These are phyloP conservation scores for Pteria penguin DNA, from an alignment of 2,888 invertebrate genomes.

Conservation along the genomic window DNA sequence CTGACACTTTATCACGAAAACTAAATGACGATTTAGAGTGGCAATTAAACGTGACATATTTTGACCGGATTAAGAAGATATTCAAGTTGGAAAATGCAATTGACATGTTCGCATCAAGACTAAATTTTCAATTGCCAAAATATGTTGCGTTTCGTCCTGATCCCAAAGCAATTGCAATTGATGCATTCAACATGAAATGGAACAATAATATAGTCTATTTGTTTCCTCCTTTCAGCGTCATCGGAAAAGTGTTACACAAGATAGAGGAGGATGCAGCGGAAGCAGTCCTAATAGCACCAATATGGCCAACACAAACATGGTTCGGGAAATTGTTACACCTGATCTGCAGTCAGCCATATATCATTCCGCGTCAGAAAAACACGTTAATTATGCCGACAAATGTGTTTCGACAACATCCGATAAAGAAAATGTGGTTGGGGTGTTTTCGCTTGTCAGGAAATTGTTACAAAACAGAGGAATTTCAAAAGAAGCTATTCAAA, in stretches of 20 bases:
- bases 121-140: constrained; percentile 30
- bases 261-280: constrained; percentile 17
- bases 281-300: constrained; percentile 21
- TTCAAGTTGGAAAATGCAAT: not conserved
- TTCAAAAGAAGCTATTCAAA: constrained; percentile 11
- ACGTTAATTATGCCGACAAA: constrained; percentile 14
- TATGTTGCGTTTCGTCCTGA: constrained; percentile 51
- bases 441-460: constrained; percentile 28
- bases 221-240: constrained; percentile 50
- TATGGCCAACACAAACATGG: constrained; percentile 26
- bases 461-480: not conserved
- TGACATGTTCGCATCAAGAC: constrained; percentile 41
- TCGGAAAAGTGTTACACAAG: constrained; percentile 15
- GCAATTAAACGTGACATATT: constrained; percentile 12
- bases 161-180: constrained; percentile 31
- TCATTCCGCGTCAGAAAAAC: not conserved
- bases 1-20: constrained; percentile 32
- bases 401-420: constrained; percentile 13
- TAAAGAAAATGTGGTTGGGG: constrained; percentile 17
- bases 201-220: constrained; percentile 28
- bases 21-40: constrained; percentile 44
- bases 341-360: not conserved
- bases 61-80: not conserved
- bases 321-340: not conserved
- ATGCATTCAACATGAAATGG: constrained; percentile 42